phyloP scores from a whole-genome alignment of 2,113 vertebrate species.

The Panthera uncia region DNA sequence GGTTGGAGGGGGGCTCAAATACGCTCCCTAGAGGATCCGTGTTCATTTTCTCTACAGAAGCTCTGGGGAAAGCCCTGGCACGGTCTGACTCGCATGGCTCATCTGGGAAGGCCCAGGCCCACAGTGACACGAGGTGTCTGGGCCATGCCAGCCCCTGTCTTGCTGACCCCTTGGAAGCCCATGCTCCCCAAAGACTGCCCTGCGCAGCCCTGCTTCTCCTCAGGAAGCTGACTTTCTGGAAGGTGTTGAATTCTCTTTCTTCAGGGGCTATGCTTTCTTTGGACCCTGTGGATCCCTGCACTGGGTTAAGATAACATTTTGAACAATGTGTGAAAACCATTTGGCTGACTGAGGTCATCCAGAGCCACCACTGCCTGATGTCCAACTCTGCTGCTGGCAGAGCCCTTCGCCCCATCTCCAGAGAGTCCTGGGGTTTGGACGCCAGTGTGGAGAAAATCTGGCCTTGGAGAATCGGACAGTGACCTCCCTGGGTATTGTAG shows the following conservation, averaged over 20 bases:
- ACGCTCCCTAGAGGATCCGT: neutral
- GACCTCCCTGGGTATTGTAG: neutral
- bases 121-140: rapidly evolving
- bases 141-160: neutral
- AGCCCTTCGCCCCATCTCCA: neutral
- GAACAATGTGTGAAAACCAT: neutral
- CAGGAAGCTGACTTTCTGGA: neutral
- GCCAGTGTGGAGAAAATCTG: rapidly evolving
- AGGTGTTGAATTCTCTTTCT: neutral
- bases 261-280: neutral
- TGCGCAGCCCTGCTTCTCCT: neutral
- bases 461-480: neutral
- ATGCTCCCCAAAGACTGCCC: rapidly evolving
- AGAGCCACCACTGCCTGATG: neutral
- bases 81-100: neutral
- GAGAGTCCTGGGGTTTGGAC: neutral
- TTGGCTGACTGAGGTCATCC: neutral
- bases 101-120: neutral
- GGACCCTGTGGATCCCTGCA: neutral
- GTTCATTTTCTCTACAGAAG: neutral
- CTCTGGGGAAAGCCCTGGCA: neutral
- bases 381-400: neutral
- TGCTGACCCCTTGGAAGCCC: neutral
- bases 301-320: neutral
- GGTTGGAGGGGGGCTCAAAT: neutral